Conservation (phyloP, 1,140 invertebrate genomes). For the Octopus bimaculoides region DNA sequence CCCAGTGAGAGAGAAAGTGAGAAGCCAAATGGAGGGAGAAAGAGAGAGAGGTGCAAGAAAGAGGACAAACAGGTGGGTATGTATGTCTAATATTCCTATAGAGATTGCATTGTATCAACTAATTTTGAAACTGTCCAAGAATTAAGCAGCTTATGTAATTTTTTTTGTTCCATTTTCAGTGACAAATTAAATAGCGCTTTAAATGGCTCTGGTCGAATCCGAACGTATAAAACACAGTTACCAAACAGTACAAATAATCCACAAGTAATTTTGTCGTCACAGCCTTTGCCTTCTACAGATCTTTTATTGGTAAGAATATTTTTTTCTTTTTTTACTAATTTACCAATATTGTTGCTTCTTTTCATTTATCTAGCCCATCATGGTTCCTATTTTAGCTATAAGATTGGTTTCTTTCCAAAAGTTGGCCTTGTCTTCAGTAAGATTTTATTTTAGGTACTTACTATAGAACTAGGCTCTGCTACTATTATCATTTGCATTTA, state of each 20-base stretch:
- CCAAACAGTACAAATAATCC: slow-evolving; percentile 63
- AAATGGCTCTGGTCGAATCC: slow-evolving; percentile 25
- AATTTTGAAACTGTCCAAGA: too few relatives aligned
- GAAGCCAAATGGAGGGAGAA: too few relatives aligned
- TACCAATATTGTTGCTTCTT: too few relatives aligned
- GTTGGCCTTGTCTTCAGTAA: slow-evolving; percentile 17
- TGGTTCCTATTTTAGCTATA: neutral
- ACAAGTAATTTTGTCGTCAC: slow-evolving; percentile 62
- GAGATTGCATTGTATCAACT: too few relatives aligned
- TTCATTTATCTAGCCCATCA: neutral
- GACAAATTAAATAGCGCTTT: slow-evolving; percentile 40
- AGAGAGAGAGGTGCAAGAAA: too few relatives aligned
- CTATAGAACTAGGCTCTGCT: neutral
- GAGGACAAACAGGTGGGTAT: too few relatives aligned
- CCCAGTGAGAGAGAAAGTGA: too few relatives aligned
- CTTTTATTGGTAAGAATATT: slow-evolving; percentile 60
- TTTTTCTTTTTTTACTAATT: too few relatives aligned
- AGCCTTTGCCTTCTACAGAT: slow-evolving; percentile 61
- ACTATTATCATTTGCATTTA: neutral
- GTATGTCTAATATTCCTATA: too few relatives aligned
- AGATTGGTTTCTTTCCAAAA: neutral
- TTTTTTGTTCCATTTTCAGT: slow-evolving; percentile 25
- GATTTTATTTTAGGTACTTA: neutral
- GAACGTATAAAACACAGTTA: slow-evolving; percentile 50
- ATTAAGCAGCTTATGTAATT: neutral